Evolutionary conservation across 1,140 invertebrate species (phyloP), one percentile per base, ranked within the genome.

Genomic region (Oreohelix idahoensis): DNA sequence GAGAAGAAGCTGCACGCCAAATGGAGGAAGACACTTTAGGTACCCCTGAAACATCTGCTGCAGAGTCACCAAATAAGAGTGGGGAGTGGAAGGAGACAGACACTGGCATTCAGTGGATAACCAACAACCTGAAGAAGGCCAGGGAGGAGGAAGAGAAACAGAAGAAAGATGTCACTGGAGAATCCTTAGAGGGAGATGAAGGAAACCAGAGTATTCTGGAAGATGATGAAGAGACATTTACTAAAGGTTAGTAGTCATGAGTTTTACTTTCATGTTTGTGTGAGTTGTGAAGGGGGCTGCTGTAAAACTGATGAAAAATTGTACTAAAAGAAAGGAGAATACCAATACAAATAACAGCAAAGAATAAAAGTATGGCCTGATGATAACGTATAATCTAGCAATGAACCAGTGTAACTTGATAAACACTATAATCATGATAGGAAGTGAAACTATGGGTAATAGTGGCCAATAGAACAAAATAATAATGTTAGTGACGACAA

Each of bases 191-290:
- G 15, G 86, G 88, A 8, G 81, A 83, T 20, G 77, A 83, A 15
- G 77, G 36, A 35, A 88, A 83, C 35, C 84, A 83, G 76, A 89
- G 89, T 38, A 84, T 74, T 29, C 77, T 83, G 79, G 95, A 96
- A 86, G 96, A 97, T 91, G 97, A 98, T 92, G 95, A 98, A 91
- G 97, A 98, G 93, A 98, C 97, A 81, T 96, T 98, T 75, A 96
- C 96, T 13, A 66, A 66, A 66, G 63, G 63, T 66, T 0, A 66
- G 63, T 32, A 32, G 63, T 20, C n/a, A n/a, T n/a, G n/a, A n/a
- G n/a, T n/a, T n/a, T n/a, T n/a, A n/a, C n/a, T n/a, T n/a, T n/a
- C n/a, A 45, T 45, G 42, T 45, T 45, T 45, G 42, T 45, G 5
- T 5, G 15, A 15, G 15, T 8, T 8, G 15, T 45, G 15, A 45